Conservation (phyloP, 30 jellyfish, hydroid and myxozoan species). For the Clytia hemisphaerica region DNA sequence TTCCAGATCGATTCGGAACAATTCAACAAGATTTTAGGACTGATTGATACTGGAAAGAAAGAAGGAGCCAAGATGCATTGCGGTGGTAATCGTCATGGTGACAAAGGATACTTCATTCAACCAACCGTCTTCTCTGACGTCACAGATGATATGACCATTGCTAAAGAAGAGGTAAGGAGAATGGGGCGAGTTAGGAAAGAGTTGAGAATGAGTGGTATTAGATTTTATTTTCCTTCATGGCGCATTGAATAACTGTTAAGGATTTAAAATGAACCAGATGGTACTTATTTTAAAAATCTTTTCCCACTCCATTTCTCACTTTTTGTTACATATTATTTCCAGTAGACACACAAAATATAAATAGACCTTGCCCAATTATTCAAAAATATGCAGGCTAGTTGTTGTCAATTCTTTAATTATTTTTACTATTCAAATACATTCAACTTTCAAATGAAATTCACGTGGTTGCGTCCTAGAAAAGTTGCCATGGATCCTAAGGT, state of each 20-base stretch:
- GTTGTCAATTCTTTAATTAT: not conserved
- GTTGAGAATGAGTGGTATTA: too few species aligned
- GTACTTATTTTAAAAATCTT: too few species aligned
- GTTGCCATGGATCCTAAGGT: not conserved
- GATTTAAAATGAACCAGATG: too few species aligned
- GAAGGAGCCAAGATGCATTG: slow-evolving; percentile 92
- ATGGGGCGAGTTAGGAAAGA: too few species aligned
- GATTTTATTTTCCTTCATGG: not conserved
- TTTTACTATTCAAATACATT: too few species aligned
- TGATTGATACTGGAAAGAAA: slow-evolving; percentile 80
- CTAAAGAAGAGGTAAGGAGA: slow-evolving; percentile 81
- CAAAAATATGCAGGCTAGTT: too few species aligned
- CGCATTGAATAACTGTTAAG: not conserved
- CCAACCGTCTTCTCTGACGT: slow-evolving; percentile 96
- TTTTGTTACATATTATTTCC: too few species aligned
- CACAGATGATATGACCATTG: slow-evolving; percentile 85
- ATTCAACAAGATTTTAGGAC: slow-evolving; percentile 53
- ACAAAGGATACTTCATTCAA: slow-evolving; percentile 75
- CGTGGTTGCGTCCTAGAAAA: too few species aligned
- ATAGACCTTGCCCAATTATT: too few species aligned
- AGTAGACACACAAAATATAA: too few species aligned
- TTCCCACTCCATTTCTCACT: too few species aligned
- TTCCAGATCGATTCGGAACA: slow-evolving; percentile 71
- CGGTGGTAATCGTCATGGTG: slow-evolving; percentile 93
- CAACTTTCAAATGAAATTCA: too few species aligned